phyloP scores from a whole-genome alignment of 2,888 invertebrate species.

The Nudaria mundana region DNA sequence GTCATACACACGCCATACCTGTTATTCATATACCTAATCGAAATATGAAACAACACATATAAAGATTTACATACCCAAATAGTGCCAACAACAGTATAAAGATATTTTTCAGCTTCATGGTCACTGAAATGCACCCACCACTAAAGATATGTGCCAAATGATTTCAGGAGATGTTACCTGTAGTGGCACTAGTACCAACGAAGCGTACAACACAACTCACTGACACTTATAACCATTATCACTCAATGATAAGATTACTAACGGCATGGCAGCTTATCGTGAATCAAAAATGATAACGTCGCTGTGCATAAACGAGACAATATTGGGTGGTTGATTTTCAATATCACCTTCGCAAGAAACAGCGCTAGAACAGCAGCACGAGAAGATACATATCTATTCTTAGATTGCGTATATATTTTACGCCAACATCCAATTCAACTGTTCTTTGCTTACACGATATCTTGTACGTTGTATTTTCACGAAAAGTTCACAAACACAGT shows the following conservation, averaged over 20 bases:
- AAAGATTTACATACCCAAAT: constrained; percentile 59
- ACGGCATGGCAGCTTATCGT: constrained; percentile 74
- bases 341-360: constrained; percentile 38
- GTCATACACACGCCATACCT: not conserved
- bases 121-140: constrained; percentile 47
- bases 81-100: constrained; percentile 51
- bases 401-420: too few relatives aligned
- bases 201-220: constrained; percentile 69
- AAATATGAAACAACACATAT: constrained; percentile 1
- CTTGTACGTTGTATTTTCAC: too few relatives aligned
- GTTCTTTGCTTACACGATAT: too few relatives aligned
- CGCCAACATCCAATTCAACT: too few relatives aligned
- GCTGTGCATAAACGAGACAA: constrained; percentile 60
- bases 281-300: constrained; percentile 72
- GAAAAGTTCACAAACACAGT: too few relatives aligned
- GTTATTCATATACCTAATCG: not conserved
- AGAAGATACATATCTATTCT: constrained; percentile 10
- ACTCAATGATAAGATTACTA: constrained; percentile 76
- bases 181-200: constrained; percentile 60
- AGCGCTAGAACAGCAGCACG: constrained; percentile 5
- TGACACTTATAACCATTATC: constrained; percentile 80
- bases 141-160: constrained; percentile 44
- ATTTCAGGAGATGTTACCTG: constrained; percentile 59
- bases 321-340: constrained; percentile 53
- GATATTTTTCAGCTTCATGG: constrained; percentile 57